These are phyloP conservation scores for Cephus spinipes DNA, from an alignment of 2,888 invertebrate species.

Conservation along the genomic window DNA sequence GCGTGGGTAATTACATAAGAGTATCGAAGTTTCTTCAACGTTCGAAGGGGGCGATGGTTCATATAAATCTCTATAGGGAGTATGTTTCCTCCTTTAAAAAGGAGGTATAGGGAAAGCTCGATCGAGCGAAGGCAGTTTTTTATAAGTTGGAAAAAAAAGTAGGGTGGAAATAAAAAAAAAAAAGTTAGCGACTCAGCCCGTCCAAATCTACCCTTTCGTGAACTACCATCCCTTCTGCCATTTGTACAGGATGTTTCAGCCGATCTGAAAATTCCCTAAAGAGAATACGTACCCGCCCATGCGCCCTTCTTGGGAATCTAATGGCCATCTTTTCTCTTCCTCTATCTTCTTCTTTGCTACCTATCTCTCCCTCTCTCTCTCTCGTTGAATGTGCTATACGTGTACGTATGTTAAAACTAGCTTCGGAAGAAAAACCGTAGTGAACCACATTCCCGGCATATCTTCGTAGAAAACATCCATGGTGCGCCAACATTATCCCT, in stretches of 20 bases:
- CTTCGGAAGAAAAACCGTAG: slow-evolving; percentile 28
- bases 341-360: neutral
- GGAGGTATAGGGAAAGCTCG: neutral
- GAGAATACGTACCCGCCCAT: neutral
- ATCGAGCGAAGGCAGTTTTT: neutral
- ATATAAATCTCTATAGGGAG: neutral
- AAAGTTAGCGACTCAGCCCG: neutral
- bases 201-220: neutral
- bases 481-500: slow-evolving; percentile 45
- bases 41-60: neutral
- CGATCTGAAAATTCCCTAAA: neutral
- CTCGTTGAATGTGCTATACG: neutral
- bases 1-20: neutral
- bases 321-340: neutral
- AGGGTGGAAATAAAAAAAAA: neutral
- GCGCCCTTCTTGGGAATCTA: neutral
- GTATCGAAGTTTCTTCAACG: neutral
- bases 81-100: neutral
- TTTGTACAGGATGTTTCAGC: neutral
- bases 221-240: neutral
- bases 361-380: neutral
- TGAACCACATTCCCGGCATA: slow-evolving; percentile 38
- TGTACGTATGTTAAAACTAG: neutral
- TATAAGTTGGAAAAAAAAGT: neutral
- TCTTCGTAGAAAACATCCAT: slow-evolving; percentile 35